A percentile compares a stretch with the other conserved stretches of the same genome.
Evolutionary conservation across 2,113 vertebrate genomes (phyloP).

Genomic region (Stigmatopora nigra): DNA sequence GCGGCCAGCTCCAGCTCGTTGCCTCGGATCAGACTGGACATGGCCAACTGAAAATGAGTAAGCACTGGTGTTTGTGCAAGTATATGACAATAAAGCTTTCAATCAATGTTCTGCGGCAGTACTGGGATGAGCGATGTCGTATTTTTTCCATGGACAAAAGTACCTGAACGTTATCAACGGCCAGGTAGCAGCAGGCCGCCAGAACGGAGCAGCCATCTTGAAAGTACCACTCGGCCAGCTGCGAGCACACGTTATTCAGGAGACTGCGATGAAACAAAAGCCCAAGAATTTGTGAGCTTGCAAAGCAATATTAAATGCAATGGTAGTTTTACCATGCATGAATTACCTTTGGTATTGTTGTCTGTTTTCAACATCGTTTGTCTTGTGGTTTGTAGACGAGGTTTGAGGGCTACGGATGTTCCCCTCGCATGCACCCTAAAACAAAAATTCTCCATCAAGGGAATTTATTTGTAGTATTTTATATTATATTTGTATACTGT

Average conservation of each 20-base stretch:
- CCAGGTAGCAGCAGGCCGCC: constrained; percentile 88
- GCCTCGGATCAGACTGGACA: constrained; percentile 88
- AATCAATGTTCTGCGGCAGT: too few relatives aligned
- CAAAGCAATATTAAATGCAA: background rate
- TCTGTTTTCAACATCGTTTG: constrained; percentile 64
- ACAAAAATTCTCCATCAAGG: background rate
- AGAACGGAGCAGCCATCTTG: constrained; percentile 82
- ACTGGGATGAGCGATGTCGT: too few relatives aligned
- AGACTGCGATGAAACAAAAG: constrained; percentile 65
- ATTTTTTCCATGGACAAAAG: too few relatives aligned
- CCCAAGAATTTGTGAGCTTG: too few relatives aligned
- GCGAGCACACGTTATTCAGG: constrained; percentile 76
- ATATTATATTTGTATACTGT: background rate
- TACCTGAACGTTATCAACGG: constrained; percentile 88
- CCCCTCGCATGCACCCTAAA: constrained; percentile 88
- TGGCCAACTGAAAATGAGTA: constrained; percentile 83
- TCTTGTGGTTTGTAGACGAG: constrained; percentile 54
- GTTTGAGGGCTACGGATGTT: constrained; percentile 76
- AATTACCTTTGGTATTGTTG: constrained; percentile 80
- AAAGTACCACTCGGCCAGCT: constrained; percentile 92
- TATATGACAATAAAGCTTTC: too few relatives aligned
- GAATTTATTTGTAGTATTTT: background rate
- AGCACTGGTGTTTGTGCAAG: too few relatives aligned
- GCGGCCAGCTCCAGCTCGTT: constrained; percentile 94
- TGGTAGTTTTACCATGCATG: constrained; percentile 4